A percentile compares a stretch with the other conserved stretches of the same genome.
Evolutionary conservation across 2,888 invertebrate genomes (phyloP).

Genomic region (Liopterus haemorrhoidalis): DNA sequence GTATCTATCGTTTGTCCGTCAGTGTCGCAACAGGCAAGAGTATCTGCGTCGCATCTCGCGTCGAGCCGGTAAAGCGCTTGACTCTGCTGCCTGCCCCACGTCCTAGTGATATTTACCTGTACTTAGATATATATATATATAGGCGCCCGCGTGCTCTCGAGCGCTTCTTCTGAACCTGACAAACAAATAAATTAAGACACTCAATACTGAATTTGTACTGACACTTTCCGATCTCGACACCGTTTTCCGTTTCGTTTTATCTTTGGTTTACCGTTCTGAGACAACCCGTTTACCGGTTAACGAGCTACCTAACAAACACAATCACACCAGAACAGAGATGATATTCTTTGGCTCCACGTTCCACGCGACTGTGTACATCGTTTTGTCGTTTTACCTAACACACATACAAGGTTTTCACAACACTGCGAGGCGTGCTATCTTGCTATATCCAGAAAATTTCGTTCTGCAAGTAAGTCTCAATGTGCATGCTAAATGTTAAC

Average conservation of each 20-base stretch:
- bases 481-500: background rate
- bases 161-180: constrained; percentile 9
- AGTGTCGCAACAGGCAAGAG: too few species aligned
- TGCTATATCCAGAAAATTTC: constrained; percentile 7
- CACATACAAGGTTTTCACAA: constrained; percentile 7
- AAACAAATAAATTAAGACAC: constrained; percentile 5
- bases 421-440: constrained; percentile 7
- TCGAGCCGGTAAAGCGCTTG: too few species aligned
- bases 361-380: background rate
- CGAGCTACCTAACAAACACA: background rate
- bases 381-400: constrained; percentile 4
- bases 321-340: constrained; percentile 1
- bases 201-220: constrained; percentile 6
- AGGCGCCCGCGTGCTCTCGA: constrained; percentile 6
- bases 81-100: background rate
- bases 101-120: background rate
- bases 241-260: background rate
- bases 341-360: constrained; percentile 6
- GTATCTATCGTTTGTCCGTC: too few species aligned
- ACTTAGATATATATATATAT: background rate
- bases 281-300: background rate
- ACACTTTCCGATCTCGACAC: background rate
- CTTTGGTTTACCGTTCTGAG: background rate
- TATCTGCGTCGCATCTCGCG: too few species aligned
- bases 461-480: constrained; percentile 9